Conservation (phyloP, 23 tunicate genomes). For the Corella eumyota region DNA sequence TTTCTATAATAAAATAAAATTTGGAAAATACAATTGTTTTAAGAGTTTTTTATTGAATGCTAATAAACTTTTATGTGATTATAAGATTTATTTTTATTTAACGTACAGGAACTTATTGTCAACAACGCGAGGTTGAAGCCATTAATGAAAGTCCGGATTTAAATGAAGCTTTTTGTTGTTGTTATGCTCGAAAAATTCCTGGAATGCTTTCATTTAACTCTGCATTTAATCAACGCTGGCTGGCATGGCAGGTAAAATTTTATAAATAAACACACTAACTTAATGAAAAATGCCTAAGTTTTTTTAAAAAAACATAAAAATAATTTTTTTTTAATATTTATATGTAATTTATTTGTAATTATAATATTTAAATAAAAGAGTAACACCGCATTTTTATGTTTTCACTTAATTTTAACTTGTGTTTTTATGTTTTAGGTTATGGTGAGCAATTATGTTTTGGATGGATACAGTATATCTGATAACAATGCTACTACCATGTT, state of each 20-base stretch:
- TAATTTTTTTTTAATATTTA: no score
- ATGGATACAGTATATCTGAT: conserved; percentile 90
- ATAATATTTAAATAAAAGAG: no score
- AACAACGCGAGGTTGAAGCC: conserved; percentile 98
- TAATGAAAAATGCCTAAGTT: no score
- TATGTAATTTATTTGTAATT: no score
- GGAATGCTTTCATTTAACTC: conserved; percentile 64
- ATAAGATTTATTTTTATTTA: not conserved
- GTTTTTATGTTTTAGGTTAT: conserved; percentile 16
- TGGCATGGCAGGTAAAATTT: conserved; percentile 86
- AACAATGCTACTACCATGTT: conserved; percentile 79
- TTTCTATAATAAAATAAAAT: no score
- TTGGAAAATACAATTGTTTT: no score
- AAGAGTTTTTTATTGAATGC: no score
- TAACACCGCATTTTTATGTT: no score
- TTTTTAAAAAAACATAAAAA: no score
- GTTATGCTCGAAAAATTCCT: conserved; percentile 21
- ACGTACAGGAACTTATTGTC: conserved; percentile 90
- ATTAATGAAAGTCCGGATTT: conserved; percentile 58
- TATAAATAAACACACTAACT: not conserved
- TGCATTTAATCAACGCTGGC: conserved; percentile 66
- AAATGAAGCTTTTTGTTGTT: conserved; percentile 45
- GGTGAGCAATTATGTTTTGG: conserved; percentile 69
- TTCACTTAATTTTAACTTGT: not conserved
- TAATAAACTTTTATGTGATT: no score